These are phyloP conservation scores for Hyperopisus bebe DNA, from an alignment of 2,113 vertebrate species.

Conservation along the genomic window DNA sequence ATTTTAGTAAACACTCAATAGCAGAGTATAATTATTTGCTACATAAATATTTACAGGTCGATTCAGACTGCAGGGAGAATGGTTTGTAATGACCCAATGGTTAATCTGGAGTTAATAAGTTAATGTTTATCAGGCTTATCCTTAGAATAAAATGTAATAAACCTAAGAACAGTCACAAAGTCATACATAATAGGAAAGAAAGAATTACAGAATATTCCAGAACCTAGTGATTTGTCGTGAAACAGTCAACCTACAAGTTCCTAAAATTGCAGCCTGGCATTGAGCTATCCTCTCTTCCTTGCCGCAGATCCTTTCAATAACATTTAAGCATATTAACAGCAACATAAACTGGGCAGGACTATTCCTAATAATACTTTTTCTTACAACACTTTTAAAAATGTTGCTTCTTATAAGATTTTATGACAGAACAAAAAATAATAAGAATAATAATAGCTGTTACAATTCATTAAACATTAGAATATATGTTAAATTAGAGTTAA, in stretches of 20 bases:
- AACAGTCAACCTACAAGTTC: background rate
- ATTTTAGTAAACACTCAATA: background rate
- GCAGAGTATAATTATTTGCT: background rate
- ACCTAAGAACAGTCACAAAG: conserved; percentile 7
- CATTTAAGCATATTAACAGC: background rate
- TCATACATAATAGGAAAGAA: conserved; percentile 1
- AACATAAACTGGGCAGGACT: background rate
- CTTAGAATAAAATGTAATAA: conserved; percentile 21
- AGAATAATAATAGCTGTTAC: background rate
- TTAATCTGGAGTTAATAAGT: conserved; percentile 23
- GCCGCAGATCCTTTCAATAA: background rate
- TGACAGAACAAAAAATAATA: background rate
- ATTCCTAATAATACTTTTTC: background rate
- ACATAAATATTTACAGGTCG: background rate
- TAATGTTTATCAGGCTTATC: conserved; percentile 25
- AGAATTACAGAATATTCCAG: conserved; percentile 13
- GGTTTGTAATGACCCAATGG: conserved; percentile 2
- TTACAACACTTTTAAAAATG: background rate
- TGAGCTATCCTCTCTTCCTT: background rate
- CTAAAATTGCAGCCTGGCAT: background rate
- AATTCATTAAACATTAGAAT: background rate
- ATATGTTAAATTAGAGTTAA: background rate
- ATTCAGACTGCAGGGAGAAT: conserved; percentile 9
- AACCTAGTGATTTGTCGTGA: background rate
- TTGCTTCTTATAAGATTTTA: background rate